Evolutionary conservation across 2,888 invertebrate genomes (phyloP), one percentile per base, ranked within the genome.

Genomic region (Bimastos eiseni): DNA sequence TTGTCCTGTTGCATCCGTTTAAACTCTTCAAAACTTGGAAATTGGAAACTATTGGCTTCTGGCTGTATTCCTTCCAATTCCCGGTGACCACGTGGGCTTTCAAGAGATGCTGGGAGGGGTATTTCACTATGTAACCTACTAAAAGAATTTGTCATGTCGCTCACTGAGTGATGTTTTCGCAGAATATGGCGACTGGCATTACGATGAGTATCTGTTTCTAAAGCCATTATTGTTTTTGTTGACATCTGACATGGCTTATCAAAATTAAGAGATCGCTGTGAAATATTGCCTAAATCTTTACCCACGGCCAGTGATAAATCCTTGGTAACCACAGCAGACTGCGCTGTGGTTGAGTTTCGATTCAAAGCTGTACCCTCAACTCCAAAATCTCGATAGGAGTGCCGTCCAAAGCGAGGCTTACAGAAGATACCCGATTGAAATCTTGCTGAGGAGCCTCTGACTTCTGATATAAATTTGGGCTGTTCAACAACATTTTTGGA

Each of bases 1-100:
- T 70, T 86, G 24, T 86, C 86, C 37, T 86, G 34, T 6, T 86
- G 86, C 86, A 86, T 86, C 34, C n/a, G 34, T 36, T 86, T 86
- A 36, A 86, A 86, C 24, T 86, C 34, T 19, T 86, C 36, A 34
- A 86, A 86, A 36, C 86, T 86, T 5, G 86, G 86, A 86, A 86
- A 36, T 17, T 86, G 19, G 24, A 86, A 86, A 86, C 86, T 37
- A 70, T n/a, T 70, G 70, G 30, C 11, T 11, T 70, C 70, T 70
- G 70, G 8, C n/a, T 70, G n/a, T 13, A n/a, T 5, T n/a, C 70
- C 70, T 70, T 13, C 70, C n/a, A n/a, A n/a, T n/a, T n/a, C 70
- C 5, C n/a, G n/a, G 70, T 70, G 2, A 70, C 70, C n/a, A 8
- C n/a, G 11, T 86, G 34, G 19, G 36, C 36, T 34, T 34, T 37